A percentile compares a stretch with the other conserved stretches of the same genome.
Evolutionary conservation across 2,888 invertebrate species (phyloP).

Genomic region (Autographa gamma): DNA sequence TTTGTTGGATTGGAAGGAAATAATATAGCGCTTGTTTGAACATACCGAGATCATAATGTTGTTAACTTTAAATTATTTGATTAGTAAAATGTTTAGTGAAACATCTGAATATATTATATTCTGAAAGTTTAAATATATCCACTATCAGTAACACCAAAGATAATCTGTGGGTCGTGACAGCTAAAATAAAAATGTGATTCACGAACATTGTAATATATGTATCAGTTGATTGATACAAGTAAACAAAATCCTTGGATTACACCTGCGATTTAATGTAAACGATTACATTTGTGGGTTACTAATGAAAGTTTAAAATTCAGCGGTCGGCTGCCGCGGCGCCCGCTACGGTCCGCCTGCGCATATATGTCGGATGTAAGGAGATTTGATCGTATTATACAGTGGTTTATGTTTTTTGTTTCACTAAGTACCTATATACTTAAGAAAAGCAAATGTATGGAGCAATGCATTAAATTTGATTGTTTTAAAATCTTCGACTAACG

Average conservation of each 20-base stretch:
- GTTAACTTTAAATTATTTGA: no score
- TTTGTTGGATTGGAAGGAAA: background rate
- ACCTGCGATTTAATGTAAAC: constrained; percentile 74
- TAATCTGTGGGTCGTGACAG: constrained; percentile 12
- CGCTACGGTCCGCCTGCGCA: constrained; percentile 40
- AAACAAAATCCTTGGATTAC: constrained; percentile 75
- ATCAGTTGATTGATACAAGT: constrained; percentile 75
- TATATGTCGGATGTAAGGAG: constrained; percentile 43
- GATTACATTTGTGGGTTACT: constrained; percentile 74
- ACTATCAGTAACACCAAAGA: background rate
- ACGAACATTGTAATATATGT: constrained; percentile 70
- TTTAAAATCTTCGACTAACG: background rate
- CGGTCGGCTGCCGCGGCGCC: constrained; percentile 52
- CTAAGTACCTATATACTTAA: constrained; percentile 9
- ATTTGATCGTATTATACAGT: constrained; percentile 53
- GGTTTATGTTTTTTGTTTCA: constrained; percentile 46
- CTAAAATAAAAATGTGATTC: constrained; percentile 52
- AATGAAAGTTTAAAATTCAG: constrained; percentile 76
- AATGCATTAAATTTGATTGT: background rate
- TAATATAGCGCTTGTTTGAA: background rate
- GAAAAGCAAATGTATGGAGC: background rate
- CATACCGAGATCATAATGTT: no score
- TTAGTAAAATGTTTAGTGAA: background rate
- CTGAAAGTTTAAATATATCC: background rate
- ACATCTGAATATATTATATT: background rate